These are phyloP conservation scores for Sphaerophoria rueppellii DNA, from an alignment of 2,888 invertebrate species.

Conservation along the genomic window DNA sequence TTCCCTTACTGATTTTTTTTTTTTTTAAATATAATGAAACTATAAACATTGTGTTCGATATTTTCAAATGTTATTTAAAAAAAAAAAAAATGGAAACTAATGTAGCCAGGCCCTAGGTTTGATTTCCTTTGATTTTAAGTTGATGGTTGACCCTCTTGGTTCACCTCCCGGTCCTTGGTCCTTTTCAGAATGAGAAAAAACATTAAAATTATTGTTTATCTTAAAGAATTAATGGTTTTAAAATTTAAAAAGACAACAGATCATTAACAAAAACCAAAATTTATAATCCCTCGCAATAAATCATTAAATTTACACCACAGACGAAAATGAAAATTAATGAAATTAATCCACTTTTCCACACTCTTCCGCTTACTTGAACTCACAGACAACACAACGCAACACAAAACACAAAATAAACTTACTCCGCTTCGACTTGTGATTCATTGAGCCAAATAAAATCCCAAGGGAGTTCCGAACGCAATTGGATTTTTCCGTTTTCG, in stretches of 20 bases:
- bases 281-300: background rate
- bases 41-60: too few species aligned
- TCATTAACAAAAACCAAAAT: background rate
- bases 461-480: constrained; percentile 34
- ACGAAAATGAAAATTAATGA: constrained; percentile 62
- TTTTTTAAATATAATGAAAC: too few species aligned
- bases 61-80: too few species aligned
- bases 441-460: constrained; percentile 50
- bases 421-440: constrained; percentile 51
- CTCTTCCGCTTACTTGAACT: constrained; percentile 13
- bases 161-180: too few species aligned
- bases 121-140: too few species aligned
- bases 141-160: too few species aligned
- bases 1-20: too few species aligned
- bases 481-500: constrained; percentile 57
- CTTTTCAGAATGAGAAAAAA: too few species aligned
- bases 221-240: background rate
- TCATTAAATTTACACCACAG: constrained; percentile 34
- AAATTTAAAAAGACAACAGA: background rate
- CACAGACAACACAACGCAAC: constrained; percentile 11
- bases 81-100: too few species aligned
- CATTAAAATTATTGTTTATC: too few species aligned
- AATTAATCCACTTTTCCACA: constrained; percentile 68
- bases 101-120: too few species aligned
- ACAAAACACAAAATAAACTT: too few species aligned